A percentile compares a stretch with the other conserved stretches of the same genome.
Conservation (phyloP, 2,113 vertebrate genomes). For the Strigops habroptila region DNA sequence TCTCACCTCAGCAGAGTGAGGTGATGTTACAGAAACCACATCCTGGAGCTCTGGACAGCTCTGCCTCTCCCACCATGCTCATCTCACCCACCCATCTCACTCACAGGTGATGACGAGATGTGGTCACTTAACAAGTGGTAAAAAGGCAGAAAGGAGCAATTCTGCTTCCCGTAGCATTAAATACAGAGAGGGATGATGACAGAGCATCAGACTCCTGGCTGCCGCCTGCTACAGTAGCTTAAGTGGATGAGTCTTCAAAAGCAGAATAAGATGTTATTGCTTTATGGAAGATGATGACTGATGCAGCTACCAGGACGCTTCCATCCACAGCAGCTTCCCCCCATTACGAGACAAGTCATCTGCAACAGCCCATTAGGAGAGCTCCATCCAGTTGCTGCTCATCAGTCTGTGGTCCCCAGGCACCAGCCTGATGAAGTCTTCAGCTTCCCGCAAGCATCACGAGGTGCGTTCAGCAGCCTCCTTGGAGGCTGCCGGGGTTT, state of each 20-base stretch:
- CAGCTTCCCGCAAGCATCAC: background rate
- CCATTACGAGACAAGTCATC: background rate
- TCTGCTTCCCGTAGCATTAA: background rate
- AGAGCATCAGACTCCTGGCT: background rate
- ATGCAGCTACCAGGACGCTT: background rate
- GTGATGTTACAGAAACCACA: rapidly evolving
- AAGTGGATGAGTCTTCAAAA: background rate
- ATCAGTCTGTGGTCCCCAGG: background rate
- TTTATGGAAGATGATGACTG: background rate
- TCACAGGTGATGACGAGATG: background rate
- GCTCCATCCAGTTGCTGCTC: background rate
- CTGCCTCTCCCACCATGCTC: background rate
- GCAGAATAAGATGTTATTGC: background rate
- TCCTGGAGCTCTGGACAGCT: background rate
- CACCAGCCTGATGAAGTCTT: background rate
- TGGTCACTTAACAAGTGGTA: background rate
- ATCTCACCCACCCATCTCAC: rapidly evolving
- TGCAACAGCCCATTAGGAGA: background rate
- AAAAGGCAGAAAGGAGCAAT: background rate
- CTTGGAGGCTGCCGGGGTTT: background rate
- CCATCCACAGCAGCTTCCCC: background rate
- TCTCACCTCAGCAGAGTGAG: background rate
- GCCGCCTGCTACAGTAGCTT: background rate
- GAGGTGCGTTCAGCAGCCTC: background rate
- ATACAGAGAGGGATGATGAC: background rate